phyloP scores from a whole-genome alignment of 2,888 invertebrate species.

The Agrochola macilenta region DNA sequence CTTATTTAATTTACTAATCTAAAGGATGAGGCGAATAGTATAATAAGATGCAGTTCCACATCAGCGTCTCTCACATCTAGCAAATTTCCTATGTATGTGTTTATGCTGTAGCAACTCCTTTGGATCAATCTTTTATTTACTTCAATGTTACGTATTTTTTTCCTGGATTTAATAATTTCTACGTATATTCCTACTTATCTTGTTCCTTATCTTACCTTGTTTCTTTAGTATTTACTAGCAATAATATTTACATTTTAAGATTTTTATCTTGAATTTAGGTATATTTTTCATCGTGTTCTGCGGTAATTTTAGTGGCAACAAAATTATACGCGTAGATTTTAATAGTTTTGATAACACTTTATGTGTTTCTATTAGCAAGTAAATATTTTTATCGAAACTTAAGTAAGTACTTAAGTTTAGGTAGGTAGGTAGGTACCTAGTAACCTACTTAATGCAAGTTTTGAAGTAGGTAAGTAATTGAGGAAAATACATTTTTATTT shows the following conservation, averaged over 20 bases:
- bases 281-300: background rate
- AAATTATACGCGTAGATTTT: slow-evolving; percentile 20
- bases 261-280: background rate
- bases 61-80: background rate
- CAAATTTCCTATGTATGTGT: background rate
- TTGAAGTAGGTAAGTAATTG: background rate
- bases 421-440: too few relatives aligned
- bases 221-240: background rate
- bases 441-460: background rate
- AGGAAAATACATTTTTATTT: background rate
- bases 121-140: background rate
- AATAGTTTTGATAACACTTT: slow-evolving; percentile 14
- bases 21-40: background rate
- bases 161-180: too few relatives aligned
- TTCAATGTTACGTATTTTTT: background rate
- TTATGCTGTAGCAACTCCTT: background rate
- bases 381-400: background rate
- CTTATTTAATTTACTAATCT: background rate
- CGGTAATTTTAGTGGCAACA: slow-evolving; percentile 4
- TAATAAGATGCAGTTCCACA: background rate
- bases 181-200: too few relatives aligned
- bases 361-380: slow-evolving; percentile 12
- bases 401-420: too few relatives aligned
- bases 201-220: too few relatives aligned
- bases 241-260: background rate